A percentile compares a stretch with the other conserved stretches of the same genome.
These are phyloP conservation scores for Semaprochilodus insignis DNA, from an alignment of 2,797 vertebrate genomes.

Conservation along the genomic window DNA sequence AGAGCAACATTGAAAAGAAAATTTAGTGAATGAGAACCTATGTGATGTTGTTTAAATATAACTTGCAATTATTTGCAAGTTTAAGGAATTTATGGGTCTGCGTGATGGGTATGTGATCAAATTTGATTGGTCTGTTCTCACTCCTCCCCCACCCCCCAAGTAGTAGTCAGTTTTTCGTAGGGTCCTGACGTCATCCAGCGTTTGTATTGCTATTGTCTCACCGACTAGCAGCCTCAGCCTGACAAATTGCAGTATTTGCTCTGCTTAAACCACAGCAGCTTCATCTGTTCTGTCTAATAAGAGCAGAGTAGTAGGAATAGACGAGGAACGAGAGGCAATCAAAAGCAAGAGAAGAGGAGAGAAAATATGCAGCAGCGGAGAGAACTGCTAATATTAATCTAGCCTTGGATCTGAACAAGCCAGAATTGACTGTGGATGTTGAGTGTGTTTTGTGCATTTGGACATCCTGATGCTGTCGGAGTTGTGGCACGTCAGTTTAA, in stretches of 20 bases:
- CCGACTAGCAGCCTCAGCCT: slow-evolving; percentile 15
- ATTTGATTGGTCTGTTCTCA: background rate
- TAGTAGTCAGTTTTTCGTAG: background rate
- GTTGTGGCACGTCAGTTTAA: background rate
- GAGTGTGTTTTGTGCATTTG: background rate
- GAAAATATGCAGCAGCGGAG: background rate
- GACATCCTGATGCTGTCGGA: background rate
- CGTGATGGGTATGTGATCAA: background rate
- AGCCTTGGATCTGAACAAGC: slow-evolving; percentile 2
- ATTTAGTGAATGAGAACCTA: no score
- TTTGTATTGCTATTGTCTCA: slow-evolving; percentile 22
- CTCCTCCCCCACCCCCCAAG: background rate
- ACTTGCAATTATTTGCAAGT: no score
- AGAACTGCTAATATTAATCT: background rate
- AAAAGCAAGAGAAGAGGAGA: background rate
- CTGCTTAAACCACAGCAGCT: slow-evolving; percentile 2
- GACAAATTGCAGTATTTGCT: background rate
- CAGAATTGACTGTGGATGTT: background rate
- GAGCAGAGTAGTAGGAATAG: background rate
- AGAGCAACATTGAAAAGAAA: no score
- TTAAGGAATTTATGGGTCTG: background rate
- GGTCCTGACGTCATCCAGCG: slow-evolving; percentile 5
- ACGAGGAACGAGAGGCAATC: background rate
- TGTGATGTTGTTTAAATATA: no score
- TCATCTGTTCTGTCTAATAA: background rate